These are phyloP conservation scores for Selene dorsalis DNA, from an alignment of 2,797 vertebrate species.

Conservation along the genomic window DNA sequence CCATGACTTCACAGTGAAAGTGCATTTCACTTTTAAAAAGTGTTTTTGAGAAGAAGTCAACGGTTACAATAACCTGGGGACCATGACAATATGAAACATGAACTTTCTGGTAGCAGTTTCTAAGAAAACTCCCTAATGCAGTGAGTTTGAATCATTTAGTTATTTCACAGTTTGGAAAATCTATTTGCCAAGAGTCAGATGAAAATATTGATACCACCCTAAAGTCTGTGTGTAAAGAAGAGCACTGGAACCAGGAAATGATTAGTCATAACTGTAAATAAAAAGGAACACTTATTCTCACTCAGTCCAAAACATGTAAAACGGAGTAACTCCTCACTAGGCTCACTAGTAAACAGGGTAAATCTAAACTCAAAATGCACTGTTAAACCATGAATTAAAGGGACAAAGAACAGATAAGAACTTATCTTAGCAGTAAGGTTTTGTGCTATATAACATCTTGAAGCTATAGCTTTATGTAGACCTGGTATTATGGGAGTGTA, in stretches of 20 bases:
- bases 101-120: background rate
- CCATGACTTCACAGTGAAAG: background rate
- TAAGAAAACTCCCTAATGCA: background rate
- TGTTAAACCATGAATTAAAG: background rate
- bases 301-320: background rate
- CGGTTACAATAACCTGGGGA: background rate
- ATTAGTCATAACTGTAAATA: background rate
- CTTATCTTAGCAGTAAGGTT: background rate
- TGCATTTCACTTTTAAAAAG: background rate
- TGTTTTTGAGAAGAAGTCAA: background rate
- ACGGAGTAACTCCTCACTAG: no score
- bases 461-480: background rate
- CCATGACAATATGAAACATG: background rate
- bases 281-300: background rate
- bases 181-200: background rate
- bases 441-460: background rate
- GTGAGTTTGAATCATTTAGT: background rate
- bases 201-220: background rate
- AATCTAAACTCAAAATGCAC: background rate
- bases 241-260: background rate
- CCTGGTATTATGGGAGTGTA: no score
- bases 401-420: background rate
- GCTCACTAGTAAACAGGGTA: no score
- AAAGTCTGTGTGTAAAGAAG: background rate
- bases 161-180: background rate